Percentiles rank a stretch among this genome's conserved stretches.
Conservation (phyloP, 2,113 vertebrate species). For the Tragelaphus strepsiceros region DNA sequence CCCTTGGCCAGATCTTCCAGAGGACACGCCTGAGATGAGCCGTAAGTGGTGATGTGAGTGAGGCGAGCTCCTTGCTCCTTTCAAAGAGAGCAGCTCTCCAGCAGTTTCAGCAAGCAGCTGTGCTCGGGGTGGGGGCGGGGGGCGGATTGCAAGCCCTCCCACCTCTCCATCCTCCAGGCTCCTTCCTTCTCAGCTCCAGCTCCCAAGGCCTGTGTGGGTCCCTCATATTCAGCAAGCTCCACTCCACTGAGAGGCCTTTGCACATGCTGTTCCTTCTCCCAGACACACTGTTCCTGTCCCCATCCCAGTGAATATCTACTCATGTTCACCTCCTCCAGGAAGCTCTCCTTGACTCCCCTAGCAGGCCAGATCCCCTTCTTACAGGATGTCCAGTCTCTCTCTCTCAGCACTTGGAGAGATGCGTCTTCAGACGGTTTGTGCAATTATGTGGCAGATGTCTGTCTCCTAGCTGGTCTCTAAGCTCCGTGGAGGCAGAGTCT, state of each 20-base stretch:
- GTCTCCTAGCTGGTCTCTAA: not conserved
- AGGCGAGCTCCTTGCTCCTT: not conserved
- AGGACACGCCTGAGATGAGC: not conserved
- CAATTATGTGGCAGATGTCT: not conserved
- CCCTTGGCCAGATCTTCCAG: not conserved
- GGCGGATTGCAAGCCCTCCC: fast-evolving
- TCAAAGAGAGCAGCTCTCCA: not conserved
- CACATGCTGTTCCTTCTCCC: not conserved
- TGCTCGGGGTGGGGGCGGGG: fast-evolving
- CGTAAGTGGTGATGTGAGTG: too few relatives aligned
- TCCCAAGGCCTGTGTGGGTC: too few relatives aligned
- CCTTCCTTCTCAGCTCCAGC: not conserved
- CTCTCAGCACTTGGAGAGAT: not conserved
- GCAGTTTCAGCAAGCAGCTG: too few relatives aligned
- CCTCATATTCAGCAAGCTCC: fast-evolving
- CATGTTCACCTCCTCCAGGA: not conserved
- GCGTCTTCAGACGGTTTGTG: fast-evolving
- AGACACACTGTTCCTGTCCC: not conserved
- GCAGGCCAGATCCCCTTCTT: not conserved
- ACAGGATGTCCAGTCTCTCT: too few relatives aligned
- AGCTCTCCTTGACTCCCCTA: not conserved
- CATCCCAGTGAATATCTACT: not conserved
- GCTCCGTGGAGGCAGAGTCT: not conserved
- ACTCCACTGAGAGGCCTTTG: not conserved
- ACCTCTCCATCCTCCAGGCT: not conserved